phyloP scores from a whole-genome alignment of 35 echinoderm and acorn worm genomes.

The Anneissia japonica region DNA sequence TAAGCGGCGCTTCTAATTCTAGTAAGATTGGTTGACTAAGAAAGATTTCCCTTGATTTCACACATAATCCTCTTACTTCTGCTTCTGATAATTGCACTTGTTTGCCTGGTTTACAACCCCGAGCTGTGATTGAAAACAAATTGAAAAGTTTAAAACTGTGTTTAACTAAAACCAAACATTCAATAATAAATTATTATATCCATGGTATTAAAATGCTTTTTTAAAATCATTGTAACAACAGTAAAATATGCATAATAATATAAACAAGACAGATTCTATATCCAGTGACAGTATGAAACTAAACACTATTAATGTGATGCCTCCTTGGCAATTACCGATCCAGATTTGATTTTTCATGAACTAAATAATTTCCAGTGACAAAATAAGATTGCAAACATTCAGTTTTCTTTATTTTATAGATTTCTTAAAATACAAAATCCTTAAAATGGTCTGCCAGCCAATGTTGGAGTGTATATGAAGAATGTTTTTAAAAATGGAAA shows the following conservation, averaged over 20 bases:
- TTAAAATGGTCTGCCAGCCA: too few relatives aligned
- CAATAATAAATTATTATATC: not conserved
- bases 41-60: slow-evolving; percentile 93
- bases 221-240: not conserved
- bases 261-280: not conserved
- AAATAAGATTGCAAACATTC: too few relatives aligned
- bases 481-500: too few relatives aligned
- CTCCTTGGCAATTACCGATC: too few relatives aligned
- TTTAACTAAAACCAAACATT: not conserved
- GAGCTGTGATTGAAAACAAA: slow-evolving; percentile 30
- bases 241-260: not conserved
- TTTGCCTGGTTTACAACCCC: slow-evolving; percentile 76
- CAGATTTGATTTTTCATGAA: too few relatives aligned
- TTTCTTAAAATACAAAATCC: too few relatives aligned
- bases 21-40: slow-evolving; percentile 97
- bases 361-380: too few relatives aligned
- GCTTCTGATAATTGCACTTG: slow-evolving; percentile 68
- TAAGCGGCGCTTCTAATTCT: slow-evolving; percentile 93
- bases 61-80: slow-evolving; percentile 82
- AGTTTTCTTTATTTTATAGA: too few relatives aligned
- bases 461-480: too few relatives aligned
- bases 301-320: too few relatives aligned
- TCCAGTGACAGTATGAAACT: too few relatives aligned
- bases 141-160: not conserved
- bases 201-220: not conserved